Evolutionary conservation across 2,113 vertebrate genomes (phyloP).

Genomic region (Pangasianodon gigas): DNA sequence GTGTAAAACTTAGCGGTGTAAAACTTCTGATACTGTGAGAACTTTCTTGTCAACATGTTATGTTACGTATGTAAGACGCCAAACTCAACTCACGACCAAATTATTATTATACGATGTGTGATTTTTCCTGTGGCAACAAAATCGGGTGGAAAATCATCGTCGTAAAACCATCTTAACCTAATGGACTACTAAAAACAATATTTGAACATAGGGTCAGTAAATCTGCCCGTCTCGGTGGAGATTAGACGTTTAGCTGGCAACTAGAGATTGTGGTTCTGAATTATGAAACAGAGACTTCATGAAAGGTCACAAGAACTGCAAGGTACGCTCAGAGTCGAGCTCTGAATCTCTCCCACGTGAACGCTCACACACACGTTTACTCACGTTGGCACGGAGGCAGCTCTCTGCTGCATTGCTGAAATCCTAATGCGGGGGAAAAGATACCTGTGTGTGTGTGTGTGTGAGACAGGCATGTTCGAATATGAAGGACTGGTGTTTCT

Average conservation of each 20-base stretch:
- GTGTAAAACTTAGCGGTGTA: background rate
- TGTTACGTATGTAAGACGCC: background rate
- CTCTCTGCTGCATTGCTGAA: conserved; percentile 56
- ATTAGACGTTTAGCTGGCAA: conserved; percentile 22
- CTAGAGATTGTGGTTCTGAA: conserved; percentile 34
- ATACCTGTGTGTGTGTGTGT: conserved; percentile 2
- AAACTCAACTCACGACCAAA: background rate
- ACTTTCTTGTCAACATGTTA: background rate
- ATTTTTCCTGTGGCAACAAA: background rate
- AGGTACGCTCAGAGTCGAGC: conserved; percentile 32
- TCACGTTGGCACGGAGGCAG: conserved; percentile 46
- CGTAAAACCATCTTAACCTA: background rate
- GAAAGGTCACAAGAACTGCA: conserved; percentile 45
- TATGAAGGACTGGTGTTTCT: background rate
- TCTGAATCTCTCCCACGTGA: conserved; percentile 38
- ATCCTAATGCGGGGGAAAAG: conserved; percentile 60
- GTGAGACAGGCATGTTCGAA: background rate
- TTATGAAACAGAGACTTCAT: conserved; percentile 47
- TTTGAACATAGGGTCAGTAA: background rate
- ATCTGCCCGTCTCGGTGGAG: conserved; percentile 31
- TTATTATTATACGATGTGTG: background rate
- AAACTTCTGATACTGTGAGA: background rate
- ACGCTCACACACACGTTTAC: conserved; percentile 43
- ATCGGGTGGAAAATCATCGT: background rate
- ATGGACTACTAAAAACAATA: background rate